A percentile compares a stretch with the other conserved stretches of the same genome.
Conservation (phyloP, 2,888 invertebrate genomes). For the Acleris holmiana region DNA sequence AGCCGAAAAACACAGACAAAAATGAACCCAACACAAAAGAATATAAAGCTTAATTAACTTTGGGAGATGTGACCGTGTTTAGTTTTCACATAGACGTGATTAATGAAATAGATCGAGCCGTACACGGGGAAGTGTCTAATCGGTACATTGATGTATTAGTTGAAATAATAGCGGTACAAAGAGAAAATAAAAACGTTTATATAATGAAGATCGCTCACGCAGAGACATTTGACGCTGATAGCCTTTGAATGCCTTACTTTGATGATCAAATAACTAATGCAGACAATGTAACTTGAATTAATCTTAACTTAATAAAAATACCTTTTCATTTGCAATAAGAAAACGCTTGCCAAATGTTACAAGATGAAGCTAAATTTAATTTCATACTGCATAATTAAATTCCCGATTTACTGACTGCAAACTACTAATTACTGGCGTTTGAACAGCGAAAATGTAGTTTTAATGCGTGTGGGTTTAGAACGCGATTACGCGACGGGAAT, state of each 20-base stretch:
- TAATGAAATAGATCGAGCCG: conserved; percentile 66
- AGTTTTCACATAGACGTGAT: conserved; percentile 69
- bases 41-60: conserved; percentile 48
- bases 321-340: not conserved
- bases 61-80: conserved; percentile 44
- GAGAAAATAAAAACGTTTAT: conserved; percentile 39
- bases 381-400: conserved; percentile 9
- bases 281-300: not conserved
- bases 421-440: conserved; percentile 23
- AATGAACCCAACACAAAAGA: conserved; percentile 44
- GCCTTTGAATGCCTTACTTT: conserved; percentile 8
- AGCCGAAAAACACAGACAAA: conserved; percentile 39
- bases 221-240: conserved; percentile 17
- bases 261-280: conserved; percentile 4
- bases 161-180: conserved; percentile 49
- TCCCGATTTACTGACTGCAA: conserved; percentile 1
- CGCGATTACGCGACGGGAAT: conserved; percentile 32
- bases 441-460: conserved; percentile 16
- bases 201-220: conserved; percentile 42
- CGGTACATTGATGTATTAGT: conserved; percentile 70
- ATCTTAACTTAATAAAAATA: not conserved
- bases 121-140: conserved; percentile 69
- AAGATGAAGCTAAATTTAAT: conserved; percentile 8
- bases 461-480: conserved; percentile 29
- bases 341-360: not conserved